Evolutionary conservation across 2,113 vertebrate genomes (phyloP).

Genomic region (Peromyscus leucopus): DNA sequence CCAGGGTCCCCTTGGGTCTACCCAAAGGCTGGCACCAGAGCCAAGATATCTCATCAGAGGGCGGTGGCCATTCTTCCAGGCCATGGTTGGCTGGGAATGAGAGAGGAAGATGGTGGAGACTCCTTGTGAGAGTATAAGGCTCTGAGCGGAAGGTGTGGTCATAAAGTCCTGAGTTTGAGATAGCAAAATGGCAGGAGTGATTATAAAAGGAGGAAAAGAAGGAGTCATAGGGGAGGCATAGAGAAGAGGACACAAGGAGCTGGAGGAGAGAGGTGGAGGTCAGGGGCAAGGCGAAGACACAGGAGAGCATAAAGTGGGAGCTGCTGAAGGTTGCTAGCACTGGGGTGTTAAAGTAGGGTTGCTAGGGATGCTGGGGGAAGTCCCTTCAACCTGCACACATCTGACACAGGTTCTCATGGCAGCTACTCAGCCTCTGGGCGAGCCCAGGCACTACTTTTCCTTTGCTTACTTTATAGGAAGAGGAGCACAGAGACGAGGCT

Average conservation of each 20-base stretch:
- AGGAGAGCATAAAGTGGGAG: rapidly evolving
- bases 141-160: rapidly evolving
- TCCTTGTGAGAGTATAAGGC: rapidly evolving
- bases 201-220: too few relatives aligned
- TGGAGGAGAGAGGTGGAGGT: neutral
- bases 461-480: neutral
- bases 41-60: neutral
- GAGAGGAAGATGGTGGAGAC: neutral
- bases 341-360: rapidly evolving
- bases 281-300: rapidly evolving
- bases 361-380: rapidly evolving
- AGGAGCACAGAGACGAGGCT: neutral
- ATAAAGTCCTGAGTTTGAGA: rapidly evolving
- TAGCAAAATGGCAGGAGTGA: neutral
- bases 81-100: neutral
- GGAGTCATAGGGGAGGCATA: neutral
- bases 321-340: rapidly evolving
- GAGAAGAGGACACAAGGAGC: neutral
- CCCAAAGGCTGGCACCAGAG: neutral
- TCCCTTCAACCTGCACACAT: too few relatives aligned
- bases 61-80: rapidly evolving
- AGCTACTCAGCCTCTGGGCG: neutral
- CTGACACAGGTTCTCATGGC: neutral
- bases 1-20: neutral
- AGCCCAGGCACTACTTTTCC: rapidly evolving